These are phyloP conservation scores for Dasyurus viverrinus DNA, from an alignment of 2,113 vertebrate species.

Conservation along the genomic window DNA sequence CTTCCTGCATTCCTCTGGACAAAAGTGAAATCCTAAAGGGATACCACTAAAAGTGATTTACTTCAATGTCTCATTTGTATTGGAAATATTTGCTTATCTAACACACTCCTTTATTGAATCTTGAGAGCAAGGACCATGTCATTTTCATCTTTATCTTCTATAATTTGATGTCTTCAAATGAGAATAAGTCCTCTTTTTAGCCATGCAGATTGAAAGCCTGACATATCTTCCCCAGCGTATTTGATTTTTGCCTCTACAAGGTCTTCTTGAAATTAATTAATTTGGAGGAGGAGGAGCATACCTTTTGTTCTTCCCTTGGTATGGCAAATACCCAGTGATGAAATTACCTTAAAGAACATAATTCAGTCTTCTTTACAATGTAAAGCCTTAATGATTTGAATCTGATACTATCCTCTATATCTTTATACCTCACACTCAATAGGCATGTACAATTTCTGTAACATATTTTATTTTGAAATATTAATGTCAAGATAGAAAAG, in stretches of 20 bases:
- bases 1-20: background rate
- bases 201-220: background rate
- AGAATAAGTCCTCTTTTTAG: background rate
- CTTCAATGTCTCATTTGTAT: background rate
- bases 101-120: background rate
- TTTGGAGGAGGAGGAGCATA: background rate
- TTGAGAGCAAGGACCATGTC: conserved; percentile 37
- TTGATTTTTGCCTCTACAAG: background rate
- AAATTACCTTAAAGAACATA: background rate
- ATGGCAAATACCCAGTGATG: background rate
- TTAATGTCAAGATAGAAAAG: too few species aligned
- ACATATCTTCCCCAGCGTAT: background rate
- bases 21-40: background rate
- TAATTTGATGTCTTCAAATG: background rate
- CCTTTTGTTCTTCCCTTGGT: background rate
- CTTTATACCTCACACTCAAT: too few species aligned
- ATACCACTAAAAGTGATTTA: background rate
- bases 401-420: too few species aligned
- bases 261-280: background rate
- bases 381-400: background rate
- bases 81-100: background rate
- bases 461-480: too few species aligned
- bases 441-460: too few species aligned
- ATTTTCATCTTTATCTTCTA: background rate
- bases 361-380: background rate